Conservation (phyloP, 1,140 invertebrate species). For the Coelopa frigida region DNA sequence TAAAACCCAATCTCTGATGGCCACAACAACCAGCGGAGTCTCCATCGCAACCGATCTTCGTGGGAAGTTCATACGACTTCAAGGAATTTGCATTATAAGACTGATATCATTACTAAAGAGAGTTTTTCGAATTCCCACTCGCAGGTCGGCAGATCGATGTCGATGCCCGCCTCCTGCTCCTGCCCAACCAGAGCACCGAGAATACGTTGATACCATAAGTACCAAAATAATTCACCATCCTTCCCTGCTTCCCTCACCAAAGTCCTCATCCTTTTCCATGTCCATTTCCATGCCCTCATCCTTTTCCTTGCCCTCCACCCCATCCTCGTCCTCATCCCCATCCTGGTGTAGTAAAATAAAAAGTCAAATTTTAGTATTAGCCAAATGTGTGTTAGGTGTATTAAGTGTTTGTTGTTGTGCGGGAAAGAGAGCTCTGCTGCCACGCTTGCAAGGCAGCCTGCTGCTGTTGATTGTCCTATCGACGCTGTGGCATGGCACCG, state of each 20-base stretch:
- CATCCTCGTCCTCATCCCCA: neutral
- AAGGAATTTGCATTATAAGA: constrained; percentile 45
- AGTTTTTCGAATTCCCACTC: constrained; percentile 28
- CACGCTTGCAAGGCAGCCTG: constrained; percentile 16
- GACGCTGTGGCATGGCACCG: constrained; percentile 34
- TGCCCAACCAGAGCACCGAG: neutral
- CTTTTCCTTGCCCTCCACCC: neutral
- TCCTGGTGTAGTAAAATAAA: neutral
- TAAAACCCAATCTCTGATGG: no score
- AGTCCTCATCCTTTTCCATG: neutral
- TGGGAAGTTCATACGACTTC: constrained; percentile 10
- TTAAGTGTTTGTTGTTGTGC: neutral
- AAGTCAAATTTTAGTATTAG: neutral
- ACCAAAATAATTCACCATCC: constrained; percentile 1
- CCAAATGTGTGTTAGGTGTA: neutral
- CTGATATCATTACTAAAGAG: constrained; percentile 45
- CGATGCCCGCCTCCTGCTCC: neutral
- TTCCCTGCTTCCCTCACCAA: neutral
- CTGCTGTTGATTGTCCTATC: constrained; percentile 24
- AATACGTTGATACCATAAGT: neutral
- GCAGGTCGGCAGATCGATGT: no score
- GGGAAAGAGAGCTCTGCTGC: no score
- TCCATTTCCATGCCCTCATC: neutral
- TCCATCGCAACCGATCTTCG: neutral
- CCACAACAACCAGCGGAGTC: no score